Conservation (phyloP, 2,888 invertebrate species). For the Xestia c-nigrum region DNA sequence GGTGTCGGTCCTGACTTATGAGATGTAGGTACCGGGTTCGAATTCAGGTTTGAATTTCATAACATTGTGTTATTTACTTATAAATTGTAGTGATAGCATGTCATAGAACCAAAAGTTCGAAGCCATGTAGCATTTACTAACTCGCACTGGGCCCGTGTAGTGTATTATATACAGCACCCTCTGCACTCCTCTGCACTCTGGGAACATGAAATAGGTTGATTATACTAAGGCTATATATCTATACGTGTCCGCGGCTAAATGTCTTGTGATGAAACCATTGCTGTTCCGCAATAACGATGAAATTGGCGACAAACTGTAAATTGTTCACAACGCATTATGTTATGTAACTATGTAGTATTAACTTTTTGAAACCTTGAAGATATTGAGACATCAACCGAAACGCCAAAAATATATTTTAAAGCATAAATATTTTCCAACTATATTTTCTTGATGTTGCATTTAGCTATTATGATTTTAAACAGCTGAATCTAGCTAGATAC, state of each 20-base stretch:
- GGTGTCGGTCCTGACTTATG: not conserved
- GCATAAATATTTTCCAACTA: not conserved
- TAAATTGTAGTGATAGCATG: not conserved
- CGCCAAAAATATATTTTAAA: not conserved
- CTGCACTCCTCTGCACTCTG: not conserved
- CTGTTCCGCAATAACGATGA: not conserved
- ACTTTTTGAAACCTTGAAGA: slow-evolving; percentile 32
- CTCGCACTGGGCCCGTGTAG: not conserved
- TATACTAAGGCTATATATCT: not conserved
- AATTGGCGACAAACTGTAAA: not conserved
- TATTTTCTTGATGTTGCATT: not conserved
- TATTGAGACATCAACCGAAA: slow-evolving; percentile 10
- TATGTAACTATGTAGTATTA: slow-evolving; percentile 4
- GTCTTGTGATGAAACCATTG: not conserved
- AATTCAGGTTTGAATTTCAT: not conserved
- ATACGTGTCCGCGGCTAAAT: not conserved
- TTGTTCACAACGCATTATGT: not conserved
- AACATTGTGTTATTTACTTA: not conserved
- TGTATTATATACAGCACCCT: not conserved
- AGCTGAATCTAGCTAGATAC: slow-evolving; percentile 2
- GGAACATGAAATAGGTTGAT: not conserved
- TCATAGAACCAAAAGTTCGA: not conserved
- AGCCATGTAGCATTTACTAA: not conserved
- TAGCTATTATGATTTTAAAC: not conserved
- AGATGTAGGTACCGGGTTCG: not conserved